Evolutionary conservation across 37 sponge, comb jelly and placozoan genomes (phyloP).

Genomic region (Cliona cf. orientalis): DNA sequence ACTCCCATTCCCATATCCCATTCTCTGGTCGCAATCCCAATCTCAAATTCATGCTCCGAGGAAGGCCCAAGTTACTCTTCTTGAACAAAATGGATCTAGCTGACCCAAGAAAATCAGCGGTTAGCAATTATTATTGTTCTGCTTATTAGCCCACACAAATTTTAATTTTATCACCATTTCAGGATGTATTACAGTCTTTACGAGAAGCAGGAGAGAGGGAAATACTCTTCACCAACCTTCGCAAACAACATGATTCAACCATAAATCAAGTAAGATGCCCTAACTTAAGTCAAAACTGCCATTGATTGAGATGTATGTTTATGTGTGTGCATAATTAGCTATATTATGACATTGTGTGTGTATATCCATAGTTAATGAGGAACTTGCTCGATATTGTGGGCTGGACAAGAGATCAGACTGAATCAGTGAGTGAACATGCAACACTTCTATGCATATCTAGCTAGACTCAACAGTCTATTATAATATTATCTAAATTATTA

Average conservation of each 20-base stretch:
- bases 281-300: no score
- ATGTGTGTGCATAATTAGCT: no score
- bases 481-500: no score
- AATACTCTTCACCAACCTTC: conserved; percentile 48
- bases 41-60: conserved; percentile 30
- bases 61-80: conserved; percentile 56
- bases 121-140: no score
- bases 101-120: background rate
- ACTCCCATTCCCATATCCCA: conserved; percentile 50
- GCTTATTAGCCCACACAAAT: background rate
- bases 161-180: background rate
- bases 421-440: no score
- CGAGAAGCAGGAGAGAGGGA: conserved; percentile 39
- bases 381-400: no score
- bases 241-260: conserved; percentile 30
- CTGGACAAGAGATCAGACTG: no score
- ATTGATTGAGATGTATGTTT: no score
- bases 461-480: no score
- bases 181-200: background rate
- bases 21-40: conserved; percentile 63
- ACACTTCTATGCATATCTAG: no score
- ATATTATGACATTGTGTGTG: no score
- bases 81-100: conserved; percentile 71
- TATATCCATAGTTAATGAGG: no score
- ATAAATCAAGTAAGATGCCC: conserved; percentile 28